Evolutionary conservation across 92 coral and sea anemone genomes (phyloP).

Genomic region (Anthopleura xanthogrammica): DNA sequence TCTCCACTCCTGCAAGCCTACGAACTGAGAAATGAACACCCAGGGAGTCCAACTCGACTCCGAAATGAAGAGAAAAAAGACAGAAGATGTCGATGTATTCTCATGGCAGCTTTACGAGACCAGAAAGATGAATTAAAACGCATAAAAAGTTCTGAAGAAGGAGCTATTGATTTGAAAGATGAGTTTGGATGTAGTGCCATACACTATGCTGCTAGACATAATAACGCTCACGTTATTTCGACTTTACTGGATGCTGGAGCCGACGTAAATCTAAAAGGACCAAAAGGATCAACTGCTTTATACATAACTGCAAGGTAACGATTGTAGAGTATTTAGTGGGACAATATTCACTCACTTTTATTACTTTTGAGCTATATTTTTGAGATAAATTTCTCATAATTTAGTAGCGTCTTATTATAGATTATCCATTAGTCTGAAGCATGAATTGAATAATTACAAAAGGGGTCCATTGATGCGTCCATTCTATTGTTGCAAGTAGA

Average conservation of each 20-base stretch:
- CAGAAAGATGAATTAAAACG: not conserved
- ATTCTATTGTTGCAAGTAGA: too few species aligned
- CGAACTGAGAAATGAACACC: not conserved
- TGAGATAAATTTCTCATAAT: too few species aligned
- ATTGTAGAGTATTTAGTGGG: too few species aligned
- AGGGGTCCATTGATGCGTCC: too few species aligned
- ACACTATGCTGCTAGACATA: constrained; percentile 66
- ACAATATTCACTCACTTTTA: too few species aligned
- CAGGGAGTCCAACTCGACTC: not conserved
- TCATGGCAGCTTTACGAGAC: not conserved
- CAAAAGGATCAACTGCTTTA: constrained; percentile 58
- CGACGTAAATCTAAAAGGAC: constrained; percentile 39
- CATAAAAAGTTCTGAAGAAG: not conserved
- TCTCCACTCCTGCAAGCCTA: not conserved
- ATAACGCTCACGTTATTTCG: constrained; percentile 32
- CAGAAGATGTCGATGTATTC: not conserved
- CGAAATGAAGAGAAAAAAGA: not conserved
- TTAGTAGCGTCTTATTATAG: too few species aligned
- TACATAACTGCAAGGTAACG: constrained; percentile 61
- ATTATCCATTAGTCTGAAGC: too few species aligned
- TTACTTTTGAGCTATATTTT: too few species aligned
- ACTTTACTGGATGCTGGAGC: constrained; percentile 48
- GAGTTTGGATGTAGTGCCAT: constrained; percentile 51
- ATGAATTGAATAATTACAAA: not conserved
- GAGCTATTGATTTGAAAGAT: constrained; percentile 10